Evolutionary conservation across 2,888 invertebrate species (phyloP), one percentile per base, ranked within the genome.

Genomic region (Ophion obscuratus): DNA sequence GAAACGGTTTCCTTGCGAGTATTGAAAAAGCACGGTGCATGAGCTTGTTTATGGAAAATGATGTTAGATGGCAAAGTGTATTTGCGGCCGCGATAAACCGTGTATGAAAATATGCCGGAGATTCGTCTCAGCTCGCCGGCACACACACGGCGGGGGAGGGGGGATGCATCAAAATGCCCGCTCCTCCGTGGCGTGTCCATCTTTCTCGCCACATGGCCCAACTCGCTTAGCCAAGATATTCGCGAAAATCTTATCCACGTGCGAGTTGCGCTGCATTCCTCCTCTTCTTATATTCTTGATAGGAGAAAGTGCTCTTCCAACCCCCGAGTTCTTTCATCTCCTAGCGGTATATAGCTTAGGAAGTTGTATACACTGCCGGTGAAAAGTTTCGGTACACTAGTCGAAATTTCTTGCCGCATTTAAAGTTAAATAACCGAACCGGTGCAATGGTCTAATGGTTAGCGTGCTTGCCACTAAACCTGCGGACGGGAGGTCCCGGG

Each of bases 271-370:
- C 5, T 40, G 6, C 40, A 40, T 40, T 0, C 40, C 40, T n/a
- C 57, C n/a, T 31, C 44, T 36, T 71, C 71, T 75, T 44, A 17
- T 57, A 53, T 44, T 44, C 66, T 68, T 24, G 61, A 77, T 77
- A 68, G 27, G 17, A 57, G 59, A 44, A 70, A 75, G 73, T 59
- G 66, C 36, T 59, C 64, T 66, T 70, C 20, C 10, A n/a, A 20
- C 68, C 74, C 31, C 64, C 14, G 36, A 81, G 74, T 59, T 64
- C 82, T 82, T 80, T 80, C 84, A 84, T 84, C 81, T 85, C 64
- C 73, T 68, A 61, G 36, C 79, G 5, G 20, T 57, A 36, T 71
- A 70, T 70, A 20, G 27, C 11, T 53, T 24, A 53, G 17, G 3
- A 17, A 10, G 31, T 82, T 62, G 61, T n/a, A 76, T 80, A 61